Conservation (phyloP, 1,140 invertebrate species). For the Pseudomyrmex flavicornis region DNA sequence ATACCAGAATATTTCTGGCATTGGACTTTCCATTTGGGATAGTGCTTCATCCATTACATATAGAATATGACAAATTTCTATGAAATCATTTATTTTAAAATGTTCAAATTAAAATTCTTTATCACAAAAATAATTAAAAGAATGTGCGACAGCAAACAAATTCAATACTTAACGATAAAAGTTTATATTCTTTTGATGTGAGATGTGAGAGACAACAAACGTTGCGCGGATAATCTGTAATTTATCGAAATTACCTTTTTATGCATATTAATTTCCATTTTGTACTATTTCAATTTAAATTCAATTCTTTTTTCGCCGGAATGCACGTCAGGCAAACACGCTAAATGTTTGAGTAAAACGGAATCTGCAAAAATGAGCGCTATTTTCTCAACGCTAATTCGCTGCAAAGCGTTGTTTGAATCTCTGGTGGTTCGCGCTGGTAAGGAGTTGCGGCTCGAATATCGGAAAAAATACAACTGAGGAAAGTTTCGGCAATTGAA, state of each 20-base stretch:
- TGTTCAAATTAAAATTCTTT: neutral
- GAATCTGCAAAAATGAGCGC: constrained; percentile 51
- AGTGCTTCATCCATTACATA: constrained; percentile 50
- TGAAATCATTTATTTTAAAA: neutral
- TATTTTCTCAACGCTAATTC: constrained; percentile 49
- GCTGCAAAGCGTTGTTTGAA: neutral
- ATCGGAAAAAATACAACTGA: constrained; percentile 13
- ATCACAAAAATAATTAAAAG: constrained; percentile 5
- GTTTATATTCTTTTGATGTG: too few species aligned
- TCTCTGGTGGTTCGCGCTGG: neutral
- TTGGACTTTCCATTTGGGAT: constrained; percentile 30
- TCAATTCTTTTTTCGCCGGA: constrained; percentile 53
- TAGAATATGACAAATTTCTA: constrained; percentile 38
- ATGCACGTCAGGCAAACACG: constrained; percentile 36
- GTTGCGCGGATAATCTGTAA: neutral
- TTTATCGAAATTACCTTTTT: neutral
- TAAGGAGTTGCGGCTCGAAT: constrained; percentile 10
- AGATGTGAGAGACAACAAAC: too few species aligned
- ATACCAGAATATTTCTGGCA: constrained; percentile 39
- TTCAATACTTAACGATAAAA: neutral
- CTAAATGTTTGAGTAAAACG: constrained; percentile 54
- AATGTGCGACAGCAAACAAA: neutral
- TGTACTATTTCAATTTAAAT: neutral
- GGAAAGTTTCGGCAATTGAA: constrained; percentile 43
- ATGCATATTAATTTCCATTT: neutral